A percentile compares a stretch with the other conserved stretches of the same genome.
These are phyloP conservation scores for Synanthedon formicaeformis DNA, from an alignment of 2,888 invertebrate genomes.

Conservation along the genomic window DNA sequence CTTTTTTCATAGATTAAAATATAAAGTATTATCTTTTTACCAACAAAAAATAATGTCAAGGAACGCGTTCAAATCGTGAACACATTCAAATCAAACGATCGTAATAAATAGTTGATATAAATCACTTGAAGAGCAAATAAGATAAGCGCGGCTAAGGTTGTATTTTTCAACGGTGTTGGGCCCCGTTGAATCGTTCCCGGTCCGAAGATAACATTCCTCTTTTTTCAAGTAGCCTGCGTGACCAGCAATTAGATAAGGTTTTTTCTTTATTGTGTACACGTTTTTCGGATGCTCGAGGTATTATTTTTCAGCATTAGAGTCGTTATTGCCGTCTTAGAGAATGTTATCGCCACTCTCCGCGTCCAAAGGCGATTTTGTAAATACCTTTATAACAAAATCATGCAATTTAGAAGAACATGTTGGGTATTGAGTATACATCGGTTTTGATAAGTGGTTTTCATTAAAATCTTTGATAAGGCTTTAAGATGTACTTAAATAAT, in stretches of 20 bases:
- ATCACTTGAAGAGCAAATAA: conserved; percentile 6
- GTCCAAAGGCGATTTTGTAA: background rate
- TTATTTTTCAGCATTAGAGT: background rate
- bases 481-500: no score
- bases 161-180: conserved; percentile 1
- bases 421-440: no score
- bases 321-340: background rate
- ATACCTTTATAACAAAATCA: no score
- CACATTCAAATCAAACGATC: conserved; percentile 3
- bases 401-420: no score
- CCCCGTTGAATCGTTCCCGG: conserved; percentile 3
- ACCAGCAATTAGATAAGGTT: conserved; percentile 8
- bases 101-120: conserved; percentile 6
- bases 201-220: conserved; percentile 8
- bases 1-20: no score
- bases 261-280: conserved; percentile 1
- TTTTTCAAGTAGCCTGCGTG: conserved; percentile 7
- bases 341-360: background rate
- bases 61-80: background rate
- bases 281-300: background rate
- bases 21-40: background rate
- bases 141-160: conserved; percentile 4
- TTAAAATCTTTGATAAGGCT: no score
- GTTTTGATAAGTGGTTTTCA: no score
- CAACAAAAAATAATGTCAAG: background rate